phyloP scores from a whole-genome alignment of 1,140 invertebrate genomes.

The Drosophila guanche region DNA sequence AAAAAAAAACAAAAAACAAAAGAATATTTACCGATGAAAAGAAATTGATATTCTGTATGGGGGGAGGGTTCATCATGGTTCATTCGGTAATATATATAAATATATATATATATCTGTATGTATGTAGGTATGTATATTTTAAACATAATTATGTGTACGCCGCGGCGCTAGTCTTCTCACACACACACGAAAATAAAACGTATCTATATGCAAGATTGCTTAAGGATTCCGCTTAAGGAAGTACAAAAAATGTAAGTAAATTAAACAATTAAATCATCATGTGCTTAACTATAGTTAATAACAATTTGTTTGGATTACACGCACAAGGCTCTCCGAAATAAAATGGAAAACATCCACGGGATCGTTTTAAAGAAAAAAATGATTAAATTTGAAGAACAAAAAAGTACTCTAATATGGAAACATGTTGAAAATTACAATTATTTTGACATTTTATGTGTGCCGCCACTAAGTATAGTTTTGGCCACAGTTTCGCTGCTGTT shows the following conservation, averaged over 20 bases:
- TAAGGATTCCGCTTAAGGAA: conserved; percentile 11
- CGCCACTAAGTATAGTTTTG: background rate
- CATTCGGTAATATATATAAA: conserved; percentile 9
- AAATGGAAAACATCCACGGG: no score
- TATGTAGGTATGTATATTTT: background rate
- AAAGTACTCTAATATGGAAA: no score
- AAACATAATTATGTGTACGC: conserved; percentile 45
- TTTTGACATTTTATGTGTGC: no score
- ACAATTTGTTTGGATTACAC: no score
- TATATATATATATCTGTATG: no score
- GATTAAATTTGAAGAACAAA: no score
- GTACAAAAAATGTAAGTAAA: background rate
- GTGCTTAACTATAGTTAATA: background rate
- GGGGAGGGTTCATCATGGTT: background rate
- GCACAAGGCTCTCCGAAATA: no score
- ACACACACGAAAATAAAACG: conserved; percentile 27
- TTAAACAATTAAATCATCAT: conserved; percentile 1
- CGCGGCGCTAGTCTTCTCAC: conserved; percentile 19
- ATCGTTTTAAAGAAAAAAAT: no score
- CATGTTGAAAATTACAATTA: no score
- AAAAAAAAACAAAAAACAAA: conserved; percentile 30
- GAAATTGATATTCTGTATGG: background rate
- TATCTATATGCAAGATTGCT: conserved; percentile 12
- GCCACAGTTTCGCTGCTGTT: background rate
- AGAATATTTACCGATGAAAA: conserved; percentile 11